Evolutionary conservation across 35 echinoderm and acorn worm genomes (phyloP), one percentile per base, ranked within the genome.

Genomic region (Acanthaster planci): DNA sequence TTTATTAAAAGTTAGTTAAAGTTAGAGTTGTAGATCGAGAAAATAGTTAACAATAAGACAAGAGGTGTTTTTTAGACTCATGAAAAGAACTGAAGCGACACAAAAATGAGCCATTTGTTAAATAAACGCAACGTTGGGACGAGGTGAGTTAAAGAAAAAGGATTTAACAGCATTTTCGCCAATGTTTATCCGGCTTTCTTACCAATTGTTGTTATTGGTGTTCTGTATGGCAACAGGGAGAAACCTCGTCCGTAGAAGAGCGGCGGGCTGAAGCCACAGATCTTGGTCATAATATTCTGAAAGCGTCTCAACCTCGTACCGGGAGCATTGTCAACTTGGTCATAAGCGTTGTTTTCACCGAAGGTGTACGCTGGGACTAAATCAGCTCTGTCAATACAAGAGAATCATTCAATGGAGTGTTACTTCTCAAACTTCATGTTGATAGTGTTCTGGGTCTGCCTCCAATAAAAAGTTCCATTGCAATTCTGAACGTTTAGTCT

Each of bases 121-220:
- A 76, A 10, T 14, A 12, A 12, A 12, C 22, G 22, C 36, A 76
- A 7, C 8, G 36, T 10, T 76, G 7, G 7, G n/a, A 9, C 22
- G 67, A 9, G 22, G 36, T 7, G 9, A 76, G 22, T n/a, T 76
- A 10, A 76, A 10, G 22, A 7, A 9, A 9, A 23, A n/a, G 8
- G 36, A 23, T 76, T n/a, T 10, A 23, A 17, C 32, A 17, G 7
- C 8, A 1, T 31, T 78, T 31, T 31, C 35, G 5, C 12, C 18
- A 18, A 6, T 37, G 36, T 78, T 51, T 22, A 44, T 23, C 8
- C 4, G 19, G 53, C 19, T 19, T 38, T 67, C 92, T 80, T 90
- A 99, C 96, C 96, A 51, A 99, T 92, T 52, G 92, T 94, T 22
- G 89, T 88, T 47, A 99, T 87, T 14, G 89, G 92, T 35, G 82